Base-by-base conservation (phyloP, 2,797 vertebrate species). In the Anabas testudineus region DNA sequence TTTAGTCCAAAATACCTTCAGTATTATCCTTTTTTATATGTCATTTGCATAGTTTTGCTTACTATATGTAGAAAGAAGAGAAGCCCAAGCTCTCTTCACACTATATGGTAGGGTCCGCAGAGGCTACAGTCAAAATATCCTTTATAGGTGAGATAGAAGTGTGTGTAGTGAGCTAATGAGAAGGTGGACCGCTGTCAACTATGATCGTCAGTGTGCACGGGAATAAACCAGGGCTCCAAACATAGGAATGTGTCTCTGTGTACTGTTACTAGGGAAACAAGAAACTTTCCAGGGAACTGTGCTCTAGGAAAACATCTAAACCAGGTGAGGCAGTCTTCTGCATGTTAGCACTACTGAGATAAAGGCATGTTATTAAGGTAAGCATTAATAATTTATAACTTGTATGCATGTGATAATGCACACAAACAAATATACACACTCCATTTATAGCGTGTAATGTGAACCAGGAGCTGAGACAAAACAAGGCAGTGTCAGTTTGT, bases 121-220 rank as follows among this genome's bases (percentile, higher is more conserved):
- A 63, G 70, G n/a, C n/a, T n/a, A n/a, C n/a, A 59, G 63, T 67
- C 68, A 73, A 82, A 86, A 78, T 43, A 61, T 30, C 5, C 45
- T 36, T 26, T 21, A 16, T n/a, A 66, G 22, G 3, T 36, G 42
- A 55, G 24, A 51, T 9, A 53, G 52, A 52, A 59, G 51, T 34
- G 69, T 59, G 59, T 42, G 51, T 41, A 61, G 67, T 0, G 32
- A 64, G 82, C 47, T 91, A 88, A 90, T 83, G 64, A 84, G 67
- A 66, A 75, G 45, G 67, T 63, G 75, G 76, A 75, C 90, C 90
- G 87, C 89, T 91, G 87, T 85, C 79, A 84, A 82, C 63, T 71
- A 46, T 37, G 51, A 60, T 82, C 16, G 32, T 65, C 82, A 73
- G 68, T 61, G 61, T 81, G 68, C 28, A 54, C 3, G 13, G 60